Percentiles rank a stretch among this genome's conserved stretches.
phyloP scores from a whole-genome alignment of 2,113 vertebrate species.

The Penelope pileata region DNA sequence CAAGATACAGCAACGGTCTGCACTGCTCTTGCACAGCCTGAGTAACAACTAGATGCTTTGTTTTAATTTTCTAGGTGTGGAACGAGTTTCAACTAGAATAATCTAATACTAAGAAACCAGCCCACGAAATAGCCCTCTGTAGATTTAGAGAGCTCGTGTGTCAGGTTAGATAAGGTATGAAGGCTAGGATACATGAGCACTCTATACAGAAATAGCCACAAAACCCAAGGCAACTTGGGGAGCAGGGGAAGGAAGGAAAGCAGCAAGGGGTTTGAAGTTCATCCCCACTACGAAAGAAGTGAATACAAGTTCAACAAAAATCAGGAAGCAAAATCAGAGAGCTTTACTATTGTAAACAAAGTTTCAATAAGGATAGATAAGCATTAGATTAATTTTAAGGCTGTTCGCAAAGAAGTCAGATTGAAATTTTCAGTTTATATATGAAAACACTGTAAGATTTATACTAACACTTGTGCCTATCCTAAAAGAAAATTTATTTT shows the following conservation, averaged over 20 bases:
- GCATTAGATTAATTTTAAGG: not conserved
- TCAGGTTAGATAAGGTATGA: not conserved
- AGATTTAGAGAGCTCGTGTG: not conserved
- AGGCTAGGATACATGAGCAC: not conserved
- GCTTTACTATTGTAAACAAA: not conserved
- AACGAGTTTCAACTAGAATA: not conserved
- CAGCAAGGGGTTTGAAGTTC: not conserved
- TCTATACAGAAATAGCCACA: not conserved
- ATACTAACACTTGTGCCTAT: not conserved
- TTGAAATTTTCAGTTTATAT: not conserved
- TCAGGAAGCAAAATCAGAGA: not conserved
- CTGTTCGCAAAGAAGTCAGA: not conserved
- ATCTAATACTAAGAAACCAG: not conserved
- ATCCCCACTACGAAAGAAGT: not conserved
- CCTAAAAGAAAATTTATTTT: not conserved
- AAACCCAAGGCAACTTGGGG: not conserved
- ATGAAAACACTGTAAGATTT: not conserved
- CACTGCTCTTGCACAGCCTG: not conserved
- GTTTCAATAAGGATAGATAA: not conserved
- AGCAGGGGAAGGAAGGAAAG: not conserved
- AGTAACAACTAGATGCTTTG: not conserved
- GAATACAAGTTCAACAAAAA: not conserved
- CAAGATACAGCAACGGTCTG: not conserved
- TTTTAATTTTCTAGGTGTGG: accelerated
- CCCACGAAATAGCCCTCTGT: not conserved